phyloP scores from a whole-genome alignment of 2,888 invertebrate species.

The Deroplatys truncata region DNA sequence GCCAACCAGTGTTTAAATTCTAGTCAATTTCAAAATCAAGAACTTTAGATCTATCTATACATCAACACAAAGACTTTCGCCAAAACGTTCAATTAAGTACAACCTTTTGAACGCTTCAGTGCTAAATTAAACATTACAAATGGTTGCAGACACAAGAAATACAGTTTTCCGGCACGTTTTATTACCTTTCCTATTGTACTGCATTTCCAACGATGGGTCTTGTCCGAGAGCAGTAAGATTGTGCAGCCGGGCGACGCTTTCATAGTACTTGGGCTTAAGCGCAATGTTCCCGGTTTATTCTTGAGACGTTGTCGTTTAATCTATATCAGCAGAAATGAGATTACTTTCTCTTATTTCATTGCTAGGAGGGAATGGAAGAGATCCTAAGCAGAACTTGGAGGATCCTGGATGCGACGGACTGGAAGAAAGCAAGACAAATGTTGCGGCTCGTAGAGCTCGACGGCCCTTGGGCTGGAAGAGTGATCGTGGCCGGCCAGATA shows the following conservation, averaged over 20 bases:
- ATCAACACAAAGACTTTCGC: too few relatives aligned
- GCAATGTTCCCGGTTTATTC: not conserved
- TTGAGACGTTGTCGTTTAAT: not conserved
- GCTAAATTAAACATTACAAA: too few relatives aligned
- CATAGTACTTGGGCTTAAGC: not conserved
- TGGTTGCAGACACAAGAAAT: too few relatives aligned
- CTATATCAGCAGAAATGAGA: not conserved
- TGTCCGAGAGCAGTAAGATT: not conserved
- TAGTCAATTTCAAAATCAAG: too few relatives aligned
- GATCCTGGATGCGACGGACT: conserved; percentile 10
- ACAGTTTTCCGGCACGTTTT: too few relatives aligned
- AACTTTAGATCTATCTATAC: too few relatives aligned
- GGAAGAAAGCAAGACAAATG: conserved; percentile 24
- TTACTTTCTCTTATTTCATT: not conserved
- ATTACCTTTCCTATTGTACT: too few relatives aligned
- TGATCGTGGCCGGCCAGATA: not conserved
- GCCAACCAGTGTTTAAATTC: too few relatives aligned
- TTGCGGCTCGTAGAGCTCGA: not conserved
- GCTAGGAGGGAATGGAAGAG: not conserved
- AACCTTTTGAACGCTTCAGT: too few relatives aligned
- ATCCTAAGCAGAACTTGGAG: not conserved
- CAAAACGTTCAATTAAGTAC: too few relatives aligned
- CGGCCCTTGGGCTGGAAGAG: not conserved
- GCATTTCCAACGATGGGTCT: not conserved
- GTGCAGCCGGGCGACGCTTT: not conserved